Percentiles rank a stretch among this genome's conserved stretches.
phyloP scores from a whole-genome alignment of 2,797 vertebrate genomes.

The Melanotaenia maccullochi region DNA sequence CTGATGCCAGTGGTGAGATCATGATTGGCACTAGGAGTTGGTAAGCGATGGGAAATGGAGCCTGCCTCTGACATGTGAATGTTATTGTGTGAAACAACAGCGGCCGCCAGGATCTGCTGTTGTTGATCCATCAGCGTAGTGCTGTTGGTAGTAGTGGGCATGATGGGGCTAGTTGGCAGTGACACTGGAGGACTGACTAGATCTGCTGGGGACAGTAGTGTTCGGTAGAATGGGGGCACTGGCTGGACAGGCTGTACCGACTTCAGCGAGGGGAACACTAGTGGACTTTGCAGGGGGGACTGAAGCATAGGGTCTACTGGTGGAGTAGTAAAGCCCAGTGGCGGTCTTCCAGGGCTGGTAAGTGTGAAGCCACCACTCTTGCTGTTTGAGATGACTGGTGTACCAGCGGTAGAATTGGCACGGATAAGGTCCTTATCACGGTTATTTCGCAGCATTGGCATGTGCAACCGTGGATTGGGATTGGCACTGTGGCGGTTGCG shows the following conservation, averaged over 20 bases:
- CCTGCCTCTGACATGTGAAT: conserved; percentile 77
- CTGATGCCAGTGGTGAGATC: conserved; percentile 78
- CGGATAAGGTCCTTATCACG: conserved; percentile 98
- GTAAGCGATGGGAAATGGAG: conserved; percentile 76
- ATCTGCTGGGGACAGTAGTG: conserved; percentile 93
- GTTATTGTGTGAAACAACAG: conserved; percentile 74
- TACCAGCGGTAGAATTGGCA: conserved; percentile 89
- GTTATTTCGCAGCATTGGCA: conserved; percentile 94
- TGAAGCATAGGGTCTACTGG: conserved; percentile 94
- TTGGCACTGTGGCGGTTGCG: conserved; percentile 98
- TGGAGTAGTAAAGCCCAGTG: conserved; percentile 95
- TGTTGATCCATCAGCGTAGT: conserved; percentile 83
- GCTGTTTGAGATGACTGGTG: conserved; percentile 96
- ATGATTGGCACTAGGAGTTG: conserved; percentile 80
- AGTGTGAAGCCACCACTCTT: conserved; percentile 91
- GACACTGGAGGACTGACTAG: conserved; percentile 95
- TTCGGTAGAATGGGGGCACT: conserved; percentile 97
- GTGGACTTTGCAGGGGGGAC: conserved; percentile 92
- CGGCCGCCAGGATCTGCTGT: conserved; percentile 82
- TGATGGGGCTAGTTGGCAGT: conserved; percentile 94
- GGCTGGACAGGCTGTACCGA: conserved; percentile 95
- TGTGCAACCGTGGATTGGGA: conserved; percentile 96
- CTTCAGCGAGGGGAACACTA: conserved; percentile 96
- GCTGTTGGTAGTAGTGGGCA: conserved; percentile 87
- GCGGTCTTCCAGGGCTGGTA: conserved; percentile 95